Base-by-base conservation (phyloP, 2,797 vertebrate species). In the Orestias chungarensis region DNA sequence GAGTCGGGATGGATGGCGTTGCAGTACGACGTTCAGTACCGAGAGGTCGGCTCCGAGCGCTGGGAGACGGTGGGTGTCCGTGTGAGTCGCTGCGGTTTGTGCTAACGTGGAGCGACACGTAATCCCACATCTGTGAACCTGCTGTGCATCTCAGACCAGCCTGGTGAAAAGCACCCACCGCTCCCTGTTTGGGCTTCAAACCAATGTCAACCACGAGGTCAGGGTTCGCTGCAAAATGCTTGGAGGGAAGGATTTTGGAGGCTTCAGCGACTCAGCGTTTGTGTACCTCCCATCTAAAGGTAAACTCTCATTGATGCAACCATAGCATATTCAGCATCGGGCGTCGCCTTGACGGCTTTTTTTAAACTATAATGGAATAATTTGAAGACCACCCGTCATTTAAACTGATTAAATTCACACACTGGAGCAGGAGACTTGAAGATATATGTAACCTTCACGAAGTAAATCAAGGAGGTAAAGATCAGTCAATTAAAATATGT, bases 21-120 rank as follows among this genome's bases (percentile, higher is more conserved):
- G 75, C 89, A 94, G 68, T 99, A 98, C 61, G 94, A 99, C 78
- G 90, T 97, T 40, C 96, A 97, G 72, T 93, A 96, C 90, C 96
- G 95, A 79, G 61, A 86, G 25, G 66, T 62, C 10, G 74, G 64
- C 69, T 79, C 88, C 3, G 79, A 83, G 4, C 42, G 14, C 44
- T 95, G 94, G 94, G 65, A 85, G 71, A 55, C 5, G 76, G 94
- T 95, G 76, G 66, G 94, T 87, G 52, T 72, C 18, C 52, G 25
- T 2, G 23, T 20, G 2, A 50, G 23, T 35, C 12, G 31, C 20
- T 52, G 23, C n/a, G 1, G 49, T 46, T n/a, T 23, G 2, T 40
- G 27, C 6, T n/a, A 7, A 11, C 15, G 29, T 35, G 17, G 9
- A 23, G 20, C 27, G 31, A 17, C 3, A 3, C 2, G 10, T 31